Base-by-base conservation (phyloP, 1,140 invertebrate species). In the Scylla paramamosain region DNA sequence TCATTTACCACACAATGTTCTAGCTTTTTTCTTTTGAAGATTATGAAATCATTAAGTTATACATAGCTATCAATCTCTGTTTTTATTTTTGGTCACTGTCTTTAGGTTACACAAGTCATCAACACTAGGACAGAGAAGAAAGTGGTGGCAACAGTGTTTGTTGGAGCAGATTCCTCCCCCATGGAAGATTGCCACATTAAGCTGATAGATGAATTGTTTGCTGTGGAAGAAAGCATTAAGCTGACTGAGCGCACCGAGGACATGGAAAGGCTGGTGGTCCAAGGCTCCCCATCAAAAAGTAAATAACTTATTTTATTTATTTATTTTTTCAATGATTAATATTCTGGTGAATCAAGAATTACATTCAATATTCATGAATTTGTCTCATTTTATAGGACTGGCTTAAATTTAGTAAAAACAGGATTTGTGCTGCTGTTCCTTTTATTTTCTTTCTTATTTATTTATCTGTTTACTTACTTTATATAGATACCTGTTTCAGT, bases 131-230 rank as follows among this genome's bases (percentile, higher is more conserved):
- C 96, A 86, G 59, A 96, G 96, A 96, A 96, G 45, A 89, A 89
- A 32, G 86, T 97, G 20, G 95, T 95, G 86, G 97, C 97, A 67
- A 97, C 96, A 88, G 84, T 97, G 2, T 97, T 94, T 96, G 97
- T 93, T 96, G 97, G 95, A 14, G 89, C 89, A 32, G 94, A 96
- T 29, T 91, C 93, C n/a, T 95, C 96, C 29, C 95, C 95, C 25
- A 96, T 98, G 83, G 97, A 98, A 96, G 97, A 98, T 94, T 98
- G 97, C 90, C 97, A 97, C 95, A 96, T 98, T 2, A 97, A 97
- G 95, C 97, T 98, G 95, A 97, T 97, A 10, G 97, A 98, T 96
- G 98, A 98, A 96, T 97, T 98, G 32, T 98, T 97, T 97, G 97
- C 96, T 67, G 97, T 98, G 94, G 98, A 98, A 96, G 96, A 97